A percentile compares a stretch with the other conserved stretches of the same genome.
phyloP scores from a whole-genome alignment of 2,113 vertebrate species.

The Stictonetta naevosa region DNA sequence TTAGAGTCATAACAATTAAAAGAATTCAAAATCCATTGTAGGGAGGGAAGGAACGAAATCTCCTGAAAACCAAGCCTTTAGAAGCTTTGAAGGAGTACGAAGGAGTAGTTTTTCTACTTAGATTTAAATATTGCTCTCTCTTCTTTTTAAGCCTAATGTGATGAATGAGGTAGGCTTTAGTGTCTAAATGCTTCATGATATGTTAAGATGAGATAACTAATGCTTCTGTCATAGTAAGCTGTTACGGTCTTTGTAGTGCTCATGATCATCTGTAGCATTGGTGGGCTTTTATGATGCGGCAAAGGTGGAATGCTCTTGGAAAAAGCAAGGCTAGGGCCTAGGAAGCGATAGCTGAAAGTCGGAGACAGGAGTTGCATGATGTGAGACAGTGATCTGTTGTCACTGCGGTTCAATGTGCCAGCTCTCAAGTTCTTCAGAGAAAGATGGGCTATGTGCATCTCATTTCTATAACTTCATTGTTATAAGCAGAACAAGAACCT shows the following conservation, averaged over 20 bases:
- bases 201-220: background rate
- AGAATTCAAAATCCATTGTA: background rate
- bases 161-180: background rate
- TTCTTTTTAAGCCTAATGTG: background rate
- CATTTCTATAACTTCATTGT: background rate
- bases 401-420: background rate
- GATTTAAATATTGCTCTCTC: background rate
- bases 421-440: background rate
- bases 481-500: background rate
- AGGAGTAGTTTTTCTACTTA: background rate
- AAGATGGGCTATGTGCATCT: background rate
- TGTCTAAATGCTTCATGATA: background rate
- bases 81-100: background rate
- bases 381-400: background rate
- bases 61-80: background rate
- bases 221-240: background rate
- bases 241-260: fast-evolving
- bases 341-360: background rate
- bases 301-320: background rate
- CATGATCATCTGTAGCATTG: background rate
- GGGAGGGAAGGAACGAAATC: background rate
- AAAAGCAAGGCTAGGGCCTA: background rate
- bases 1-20: background rate
- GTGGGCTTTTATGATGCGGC: background rate
- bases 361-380: background rate